Base-by-base conservation (phyloP, 2,797 vertebrate genomes). In the Phoeniculus purpureus region DNA sequence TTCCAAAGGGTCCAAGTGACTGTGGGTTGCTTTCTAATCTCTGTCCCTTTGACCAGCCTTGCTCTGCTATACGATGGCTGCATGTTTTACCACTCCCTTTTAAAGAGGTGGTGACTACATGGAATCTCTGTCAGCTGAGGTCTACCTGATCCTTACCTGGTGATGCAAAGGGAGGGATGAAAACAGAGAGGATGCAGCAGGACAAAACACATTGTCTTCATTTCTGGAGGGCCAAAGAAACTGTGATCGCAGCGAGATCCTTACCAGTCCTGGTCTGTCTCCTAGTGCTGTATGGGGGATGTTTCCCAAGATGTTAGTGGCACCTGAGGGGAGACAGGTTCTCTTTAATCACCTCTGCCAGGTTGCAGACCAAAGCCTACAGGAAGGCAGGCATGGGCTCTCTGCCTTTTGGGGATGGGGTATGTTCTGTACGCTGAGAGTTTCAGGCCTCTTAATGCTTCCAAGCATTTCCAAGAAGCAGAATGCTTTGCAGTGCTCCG, bases 401-500 rank as follows among this genome's bases (percentile, higher is more conserved):
- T 23, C 23, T 85, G 11, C 40, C 21, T 59, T 40, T 75, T 54
- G 26, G 43, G 43, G 43, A 15, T 16, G n/a, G 31, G 12, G 10
- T 51, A 23, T 47, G 26, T 15, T 43, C 23, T 64, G 58, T 14
- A 0, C 14, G 23, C 2, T 60, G 20, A 12, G 25, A 45, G 16
- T 32, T 71, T 48, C 45, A 75, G 48, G 21, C 59, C n/a, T 1
- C 76, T 70, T 92, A 92, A 74, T 70, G 29, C 5, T 83, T 94
- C 40, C 56, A 87, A 76, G 45, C 40, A 62, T 65, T 94, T 94
- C 66, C 76, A 87, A 93, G 94, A 85, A 90, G 83, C 61, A 87
- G 68, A 85, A 37, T 45, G 56, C 31, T 29, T 66, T 45, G 20
- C 3, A 7, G 22, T 54, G 8, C 34, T 89, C 66, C 75, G 58